A percentile compares a stretch with the other conserved stretches of the same genome.
Conservation (phyloP, 2,113 vertebrate species). For the Lycocorax pyrrhopterus region DNA sequence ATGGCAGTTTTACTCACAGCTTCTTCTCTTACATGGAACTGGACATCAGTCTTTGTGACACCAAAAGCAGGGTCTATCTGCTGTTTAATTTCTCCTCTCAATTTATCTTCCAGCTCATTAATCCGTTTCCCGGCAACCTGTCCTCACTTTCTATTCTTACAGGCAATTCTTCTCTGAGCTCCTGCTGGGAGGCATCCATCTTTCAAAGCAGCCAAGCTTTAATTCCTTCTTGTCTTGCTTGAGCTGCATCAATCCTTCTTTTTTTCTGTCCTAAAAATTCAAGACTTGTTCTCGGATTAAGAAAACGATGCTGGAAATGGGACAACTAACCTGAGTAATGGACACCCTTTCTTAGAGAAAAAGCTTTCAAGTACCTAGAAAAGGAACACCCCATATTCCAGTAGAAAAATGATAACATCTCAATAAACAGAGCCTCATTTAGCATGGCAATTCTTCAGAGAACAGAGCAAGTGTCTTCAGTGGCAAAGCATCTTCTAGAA, state of each 20-base stretch:
- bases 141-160: conserved; percentile 66
- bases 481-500: not conserved
- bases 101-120: conserved; percentile 71
- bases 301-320: not conserved
- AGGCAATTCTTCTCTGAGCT: conserved; percentile 49
- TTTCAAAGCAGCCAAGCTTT: conserved; percentile 62
- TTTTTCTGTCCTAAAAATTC: conserved; percentile 29
- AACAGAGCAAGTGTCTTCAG: not conserved
- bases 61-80: conserved; percentile 62
- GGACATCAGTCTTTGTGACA: conserved; percentile 64
- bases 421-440: not conserved
- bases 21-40: conserved; percentile 10
- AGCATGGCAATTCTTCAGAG: not conserved
- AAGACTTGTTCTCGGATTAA: conserved; percentile 28
- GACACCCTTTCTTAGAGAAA: not conserved
- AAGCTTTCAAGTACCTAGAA: conserved; percentile 5
- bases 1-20: conserved; percentile 7
- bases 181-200: conserved; percentile 66
- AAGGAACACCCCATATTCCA: not conserved
- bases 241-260: conserved; percentile 55
- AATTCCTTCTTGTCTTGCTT: conserved; percentile 63
- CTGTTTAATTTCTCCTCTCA: conserved; percentile 62
- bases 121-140: conserved; percentile 68
- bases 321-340: conserved; percentile 20
- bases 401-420: not conserved